Evolutionary conservation across 2,888 invertebrate species (phyloP).

Genomic region (Nomada ruficornis): DNA sequence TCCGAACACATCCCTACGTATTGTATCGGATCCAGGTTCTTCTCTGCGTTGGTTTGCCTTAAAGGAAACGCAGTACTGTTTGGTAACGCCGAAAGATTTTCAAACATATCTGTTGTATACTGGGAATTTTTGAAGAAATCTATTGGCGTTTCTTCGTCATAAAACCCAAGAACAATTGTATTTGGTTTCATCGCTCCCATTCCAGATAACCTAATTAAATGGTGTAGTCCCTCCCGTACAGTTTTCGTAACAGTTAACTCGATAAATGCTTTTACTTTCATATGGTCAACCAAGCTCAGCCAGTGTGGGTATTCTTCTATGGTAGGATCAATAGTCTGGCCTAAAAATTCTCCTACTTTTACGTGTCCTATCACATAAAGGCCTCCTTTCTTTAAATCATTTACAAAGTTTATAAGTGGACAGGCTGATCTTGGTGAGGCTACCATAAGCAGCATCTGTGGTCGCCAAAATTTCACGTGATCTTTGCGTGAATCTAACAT

Average conservation of each 20-base stretch:
- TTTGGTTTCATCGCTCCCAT: conserved; percentile 99
- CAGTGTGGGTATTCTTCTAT: conserved; percentile 93
- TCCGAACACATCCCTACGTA: conserved; percentile 95
- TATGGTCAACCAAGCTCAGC: conserved; percentile 96
- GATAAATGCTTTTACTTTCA: conserved; percentile 98
- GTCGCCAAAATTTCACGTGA: conserved; percentile 99
- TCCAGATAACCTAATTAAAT: conserved; percentile 95
- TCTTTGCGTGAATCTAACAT: conserved; percentile 98
- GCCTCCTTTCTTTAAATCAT: conserved; percentile 98
- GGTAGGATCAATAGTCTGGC: conserved; percentile 88
- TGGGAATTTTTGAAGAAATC: conserved; percentile 90
- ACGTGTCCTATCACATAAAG: conserved; percentile 95
- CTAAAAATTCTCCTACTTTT: conserved; percentile 87
- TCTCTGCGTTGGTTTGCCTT: conserved; percentile 84
- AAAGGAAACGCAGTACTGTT: conserved; percentile 86
- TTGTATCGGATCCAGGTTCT: conserved; percentile 86
- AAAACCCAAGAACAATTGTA: conserved; percentile 97
- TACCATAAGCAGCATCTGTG: conserved; percentile 97
- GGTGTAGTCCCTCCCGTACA: conserved; percentile 95
- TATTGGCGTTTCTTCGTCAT: conserved; percentile 90
- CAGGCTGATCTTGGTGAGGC: conserved; percentile 95
- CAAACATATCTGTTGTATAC: conserved; percentile 85
- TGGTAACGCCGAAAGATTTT: conserved; percentile 81
- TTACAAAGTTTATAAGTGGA: conserved; percentile 98
- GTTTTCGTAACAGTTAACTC: conserved; percentile 95